Evolutionary conservation across 23 tunicate genomes (phyloP), one percentile per base, ranked within the genome.

Genomic region (Diplosoma virens): DNA sequence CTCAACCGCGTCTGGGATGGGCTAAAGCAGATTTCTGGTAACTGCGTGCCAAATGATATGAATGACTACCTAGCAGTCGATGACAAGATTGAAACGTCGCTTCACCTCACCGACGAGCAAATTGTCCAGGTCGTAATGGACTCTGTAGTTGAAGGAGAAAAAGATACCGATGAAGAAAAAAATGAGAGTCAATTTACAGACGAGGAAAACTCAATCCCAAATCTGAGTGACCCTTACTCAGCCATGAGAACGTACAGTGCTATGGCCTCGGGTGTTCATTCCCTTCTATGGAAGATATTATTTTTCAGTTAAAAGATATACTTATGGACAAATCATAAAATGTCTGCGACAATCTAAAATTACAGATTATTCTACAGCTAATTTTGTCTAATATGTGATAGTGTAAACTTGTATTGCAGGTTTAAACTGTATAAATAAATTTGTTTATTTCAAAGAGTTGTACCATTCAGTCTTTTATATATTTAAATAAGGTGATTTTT

Each of bases 241-340:
- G 77, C 77, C 58, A 37, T 37, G 48, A 17, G 30, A 71, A 71
- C 58, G 58, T 71, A 26, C 77, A 71, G 77, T 37, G 77, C 77
- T 71, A 37, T 71, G 59, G 30, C 7, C 77, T 71, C 46, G 30
- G 77, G 2, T 41, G 58, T 23, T 37, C 77, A 41, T 71, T 58
- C 77, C 30, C 64, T 9, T 58, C 30, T 2, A 71, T 71, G 77
- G 77, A 45, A 37, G 58, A 41, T 58, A 3, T 29, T 37, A 46
- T 71, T 46, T 37, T 71, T 26, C 59, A 71, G 46, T 29, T 71
- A 6, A 58, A 37, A 20, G 59, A 37, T 46, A 41, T 7, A 71
- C 77, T 71, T 71, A 71, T 71, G 77, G 77, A 37, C 47, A 29
- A 37, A 47, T 71, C 30, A 2, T 2, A 25, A 22, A 71, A 33